Base-by-base conservation (phyloP, 2,797 vertebrate genomes). In the Carapus acus region DNA sequence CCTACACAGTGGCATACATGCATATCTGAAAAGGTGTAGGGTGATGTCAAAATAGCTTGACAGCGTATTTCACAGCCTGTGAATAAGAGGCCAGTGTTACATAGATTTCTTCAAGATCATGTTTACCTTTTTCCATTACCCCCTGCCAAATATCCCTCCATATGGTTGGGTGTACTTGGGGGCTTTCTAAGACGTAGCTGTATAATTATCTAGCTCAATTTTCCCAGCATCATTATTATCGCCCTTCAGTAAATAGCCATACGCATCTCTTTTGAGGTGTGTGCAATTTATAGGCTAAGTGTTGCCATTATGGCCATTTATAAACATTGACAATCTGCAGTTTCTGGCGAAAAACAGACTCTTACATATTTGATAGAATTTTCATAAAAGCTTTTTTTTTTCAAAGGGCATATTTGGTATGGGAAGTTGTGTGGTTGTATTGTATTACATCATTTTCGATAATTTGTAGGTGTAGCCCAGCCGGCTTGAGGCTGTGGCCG, bases 221-320 rank as follows among this genome's bases (percentile, higher is more conserved):
- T 84, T 75, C 79, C 71, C 44, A 62, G 58, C 75, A 75, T 79
- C 64, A 73, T 83, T 73, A 63, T 71, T 65, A 77, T 76, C 73
- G 75, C 58, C 51, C 68, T 62, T 66, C 69, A 74, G 77, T 72
- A 79, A 82, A 80, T 79, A 83, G 68, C 79, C 75, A 74, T 82
- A 82, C 81, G 73, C 49, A 80, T 84, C 73, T 83, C 70, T 80
- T 80, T 83, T 78, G 67, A 80, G 76, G 59, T 76, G 68, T 77
- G 73, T 71, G 62, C 72, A 84, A 84, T 82, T 86, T 84, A 67
- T 75, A 73, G 78, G 76, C 62, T 83, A 80, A 85, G 78, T 84
- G 82, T 80, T 70, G 80, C 72, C 82, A 79, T 85, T 83, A 82
- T 69, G 65, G 73, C 62, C 70, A 79, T 80, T 80, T 77, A 77